Evolutionary conservation across 2,797 vertebrate species (phyloP), one percentile per base, ranked within the genome.

Genomic region (Paguma larvata): DNA sequence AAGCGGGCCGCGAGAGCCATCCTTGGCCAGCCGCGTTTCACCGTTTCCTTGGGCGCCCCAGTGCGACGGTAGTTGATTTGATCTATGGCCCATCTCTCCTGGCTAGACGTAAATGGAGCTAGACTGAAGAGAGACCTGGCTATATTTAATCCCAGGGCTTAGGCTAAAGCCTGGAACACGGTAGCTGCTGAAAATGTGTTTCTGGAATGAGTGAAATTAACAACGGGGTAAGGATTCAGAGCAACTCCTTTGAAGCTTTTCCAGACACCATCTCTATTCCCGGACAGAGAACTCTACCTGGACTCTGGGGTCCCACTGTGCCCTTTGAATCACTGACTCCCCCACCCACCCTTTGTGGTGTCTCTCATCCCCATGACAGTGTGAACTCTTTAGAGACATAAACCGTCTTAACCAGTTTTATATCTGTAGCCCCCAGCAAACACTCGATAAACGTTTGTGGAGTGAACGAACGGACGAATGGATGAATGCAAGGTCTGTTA

Each of bases 181-280:
- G 56, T 13, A 19, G n/a, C 83, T 79, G 38, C 46, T 89, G 89
- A 63, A 94, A 91, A 89, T 6, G 38, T 9, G 27, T 83, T 94
- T 95, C 32, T 83, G 27, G 48, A 80, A 72, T 75, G 19, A 91
- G 65, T 59, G 23, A 89, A 70, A 94, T 59, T 72, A 92, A 94
- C 10, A 86, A 4, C 21, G 93, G 72, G 30, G 78, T 56, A 92
- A 77, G 53, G 62, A 93, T 13, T 82, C 75, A 95, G 59, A 77
- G 30, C 18, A 41, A 25, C 6, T 89, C 72, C 82, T 88, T 68
- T 85, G 41, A 79, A 82, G 80, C 27, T 48, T 85, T 86, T 83
- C 48, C 38, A 87, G 59, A 70, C 34, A n/a, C 5, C 41, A 27
- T 38, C n/a, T 32, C 32, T 92, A 23, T 25, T 93, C 85, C 79